Percentiles rank a stretch among this genome's conserved stretches.
phyloP scores from a whole-genome alignment of 2,797 vertebrate species.

The Macroramphosus scolopax region DNA sequence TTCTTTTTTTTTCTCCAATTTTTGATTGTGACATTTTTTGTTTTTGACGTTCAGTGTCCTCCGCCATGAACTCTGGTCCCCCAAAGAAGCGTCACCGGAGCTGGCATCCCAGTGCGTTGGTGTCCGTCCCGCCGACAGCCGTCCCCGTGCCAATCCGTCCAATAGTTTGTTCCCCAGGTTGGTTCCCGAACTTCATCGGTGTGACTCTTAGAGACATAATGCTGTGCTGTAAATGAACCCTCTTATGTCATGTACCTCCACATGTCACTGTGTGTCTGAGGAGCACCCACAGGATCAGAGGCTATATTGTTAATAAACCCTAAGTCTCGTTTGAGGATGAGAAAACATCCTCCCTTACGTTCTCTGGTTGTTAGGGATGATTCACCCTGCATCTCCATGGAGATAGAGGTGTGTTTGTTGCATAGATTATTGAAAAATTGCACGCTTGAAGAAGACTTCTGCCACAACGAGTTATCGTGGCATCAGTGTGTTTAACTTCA shows the following conservation, averaged over 20 bases:
- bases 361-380: constrained; percentile 58
- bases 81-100: constrained; percentile 97
- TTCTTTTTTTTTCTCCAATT: not conserved
- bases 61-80: constrained; percentile 88
- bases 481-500: too few relatives aligned
- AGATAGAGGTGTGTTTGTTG: constrained; percentile 45
- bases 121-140: constrained; percentile 79
- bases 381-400: constrained; percentile 63
- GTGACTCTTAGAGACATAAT: too few relatives aligned
- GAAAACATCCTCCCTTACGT: constrained; percentile 34
- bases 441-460: constrained; percentile 26
- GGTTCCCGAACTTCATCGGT: constrained; percentile 27
- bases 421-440: constrained; percentile 23
- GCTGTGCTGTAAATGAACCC: constrained; percentile 2
- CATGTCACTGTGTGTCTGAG: not conserved
- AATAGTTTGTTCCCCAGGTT: constrained; percentile 84
- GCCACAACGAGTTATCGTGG: too few relatives aligned
- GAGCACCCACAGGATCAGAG: not conserved
- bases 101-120: constrained; percentile 87
- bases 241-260: not conserved
- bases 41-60: constrained; percentile 53
- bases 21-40: not conserved
- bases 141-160: constrained; percentile 87
- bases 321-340: constrained; percentile 13
- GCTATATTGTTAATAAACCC: constrained; percentile 12